Percentiles rank a stretch among this genome's conserved stretches.
Conservation (phyloP, 2,797 vertebrate genomes). For the Ispidina lecontei region DNA sequence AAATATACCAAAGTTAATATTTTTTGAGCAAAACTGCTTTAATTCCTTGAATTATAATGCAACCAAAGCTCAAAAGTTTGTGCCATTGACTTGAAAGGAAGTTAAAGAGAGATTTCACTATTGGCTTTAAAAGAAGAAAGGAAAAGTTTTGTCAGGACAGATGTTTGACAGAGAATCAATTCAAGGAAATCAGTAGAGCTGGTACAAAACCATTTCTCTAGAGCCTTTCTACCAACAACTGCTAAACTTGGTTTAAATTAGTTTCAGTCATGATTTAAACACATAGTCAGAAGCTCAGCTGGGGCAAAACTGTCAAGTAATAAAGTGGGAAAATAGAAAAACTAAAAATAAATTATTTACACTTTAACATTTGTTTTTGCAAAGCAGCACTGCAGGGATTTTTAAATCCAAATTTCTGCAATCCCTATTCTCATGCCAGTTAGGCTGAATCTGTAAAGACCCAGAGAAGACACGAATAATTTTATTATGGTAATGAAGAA, state of each 20-base stretch:
- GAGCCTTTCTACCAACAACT: background rate
- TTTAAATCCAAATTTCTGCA: background rate
- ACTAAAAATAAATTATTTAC: background rate
- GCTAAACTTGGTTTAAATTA: background rate
- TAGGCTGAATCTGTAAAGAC: background rate
- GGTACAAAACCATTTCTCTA: background rate
- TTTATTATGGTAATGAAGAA: slow-evolving; percentile 1
- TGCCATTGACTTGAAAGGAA: background rate
- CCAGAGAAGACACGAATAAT: background rate
- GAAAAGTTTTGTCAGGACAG: background rate
- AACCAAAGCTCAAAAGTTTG: background rate
- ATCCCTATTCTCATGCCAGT: background rate
- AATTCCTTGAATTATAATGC: background rate
- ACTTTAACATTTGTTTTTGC: background rate
- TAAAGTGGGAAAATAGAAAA: background rate
- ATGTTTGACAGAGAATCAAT: background rate
- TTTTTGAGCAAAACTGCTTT: background rate
- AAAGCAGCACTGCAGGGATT: background rate
- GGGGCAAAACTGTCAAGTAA: background rate
- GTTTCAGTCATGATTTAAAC: background rate
- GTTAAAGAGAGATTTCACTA: background rate
- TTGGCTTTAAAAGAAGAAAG: background rate
- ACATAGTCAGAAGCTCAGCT: background rate
- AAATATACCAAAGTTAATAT: background rate
- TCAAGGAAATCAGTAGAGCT: background rate